These are phyloP conservation scores for Luscinia luscinia DNA, from an alignment of 2,797 vertebrate genomes.

Conservation along the genomic window DNA sequence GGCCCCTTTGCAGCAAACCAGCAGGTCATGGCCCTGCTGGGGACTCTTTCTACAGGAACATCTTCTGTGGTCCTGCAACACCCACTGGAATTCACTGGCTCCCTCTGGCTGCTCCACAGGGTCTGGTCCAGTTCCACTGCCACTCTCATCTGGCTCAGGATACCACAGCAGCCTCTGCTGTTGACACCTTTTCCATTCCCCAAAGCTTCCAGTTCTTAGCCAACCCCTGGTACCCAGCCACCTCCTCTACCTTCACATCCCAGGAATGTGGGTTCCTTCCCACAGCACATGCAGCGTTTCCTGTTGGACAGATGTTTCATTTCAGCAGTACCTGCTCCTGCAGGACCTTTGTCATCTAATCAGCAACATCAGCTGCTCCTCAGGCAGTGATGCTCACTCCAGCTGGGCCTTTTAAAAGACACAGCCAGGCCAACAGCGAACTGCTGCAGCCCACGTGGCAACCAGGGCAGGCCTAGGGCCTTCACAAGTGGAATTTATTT, in stretches of 20 bases:
- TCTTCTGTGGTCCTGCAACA: neutral
- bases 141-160: neutral
- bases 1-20: neutral
- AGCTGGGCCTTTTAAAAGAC: neutral
- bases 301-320: neutral
- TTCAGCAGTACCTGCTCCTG: neutral
- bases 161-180: neutral
- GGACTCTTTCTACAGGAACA: neutral
- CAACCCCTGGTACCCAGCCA: neutral
- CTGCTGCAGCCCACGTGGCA: neutral
- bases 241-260: neutral
- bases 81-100: neutral
- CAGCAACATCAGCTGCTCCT: neutral
- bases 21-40: neutral
- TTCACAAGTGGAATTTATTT: conserved; percentile 1
- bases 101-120: neutral
- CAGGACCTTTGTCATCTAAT: neutral
- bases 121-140: too few relatives aligned
- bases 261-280: neutral
- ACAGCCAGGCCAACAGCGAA: neutral
- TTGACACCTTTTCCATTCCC: accelerated
- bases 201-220: neutral
- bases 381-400: neutral
- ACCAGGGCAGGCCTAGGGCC: neutral
- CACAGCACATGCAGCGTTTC: accelerated